Base-by-base conservation (phyloP, 2,797 vertebrate species). In the Onychomys arenicola region DNA sequence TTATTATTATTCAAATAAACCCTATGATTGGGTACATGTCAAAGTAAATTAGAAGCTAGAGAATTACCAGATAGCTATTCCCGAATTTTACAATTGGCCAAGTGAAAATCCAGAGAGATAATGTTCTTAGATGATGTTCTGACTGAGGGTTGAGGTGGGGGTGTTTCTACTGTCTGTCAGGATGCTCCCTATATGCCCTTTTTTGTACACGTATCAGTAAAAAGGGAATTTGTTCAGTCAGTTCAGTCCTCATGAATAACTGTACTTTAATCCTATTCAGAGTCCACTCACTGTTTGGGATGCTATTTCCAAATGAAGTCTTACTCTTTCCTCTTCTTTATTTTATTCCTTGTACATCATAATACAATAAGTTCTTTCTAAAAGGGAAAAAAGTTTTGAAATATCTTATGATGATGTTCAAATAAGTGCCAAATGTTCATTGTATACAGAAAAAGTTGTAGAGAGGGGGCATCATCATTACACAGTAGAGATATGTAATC, bases 1-100 rank as follows among this genome's bases (percentile, higher is more conserved):
- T 14, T 52, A 12, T 14, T 52, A 12, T 14, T 52, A 12, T 14
- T 59, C 17, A 63, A 59, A 86, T 94, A 88, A 95, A 63, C 27
- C 55, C 29, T 82, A 55, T 84, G 21, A 96, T 89, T 69, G 92
- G 59, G 91, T 46, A 81, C 67, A 43, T 95, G 21, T 95, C 91
- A 93, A 94, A 91, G 34, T 84, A 93, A 85, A 89, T 89, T 86
- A 37, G 34, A 96, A 96, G 34, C 37, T 92, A 86, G 75, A 94
- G 37, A 94, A 21, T 76, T 90, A 94, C 37, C 37, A 67, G 69
- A 80, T 69, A 78, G 46, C 55, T 78, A 63, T n/a, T 69, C 17
- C 11, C 88, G 34, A 93, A 34, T 78, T 86, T 92, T 89, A 96
- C 67, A 94, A 83, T 73, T 92, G 73, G 27, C 12, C 86, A 73